Evolutionary conservation across 1,140 invertebrate species (phyloP), one percentile per base, ranked within the genome.

Genomic region (Lepidurus packardi): DNA sequence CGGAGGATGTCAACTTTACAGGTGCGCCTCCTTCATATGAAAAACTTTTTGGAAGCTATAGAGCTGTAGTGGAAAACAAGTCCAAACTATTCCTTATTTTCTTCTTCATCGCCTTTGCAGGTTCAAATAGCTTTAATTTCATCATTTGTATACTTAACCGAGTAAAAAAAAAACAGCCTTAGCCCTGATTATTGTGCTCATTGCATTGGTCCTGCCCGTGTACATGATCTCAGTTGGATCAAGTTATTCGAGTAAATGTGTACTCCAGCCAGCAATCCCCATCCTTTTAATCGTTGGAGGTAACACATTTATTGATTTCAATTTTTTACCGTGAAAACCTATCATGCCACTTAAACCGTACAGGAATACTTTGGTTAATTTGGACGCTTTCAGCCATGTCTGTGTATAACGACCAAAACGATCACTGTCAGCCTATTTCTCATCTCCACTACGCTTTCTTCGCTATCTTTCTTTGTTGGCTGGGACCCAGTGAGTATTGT

Each of bases 381-480:
- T 65, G 53, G 53, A 7, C 13, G 53, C 16, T 65, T 21, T 13
- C 53, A 16, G 4, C 21, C 1, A 8, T 21, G 21, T 0, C 16
- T 65, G 53, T 16, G 21, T 9, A n/a, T 13, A 1, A 5, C 16
- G 1, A 65, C 53, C 2, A 21, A 13, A 1, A 4, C 1, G 53
- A 65, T 0, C 16, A 65, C 16, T 65, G 53, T 65, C 53, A 65
- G 13, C 53, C 53, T 11, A 9, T 65, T 21, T 65, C 53, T n/a
- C 53, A 65, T 21, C 53, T 65, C 53, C 16, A 65, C 8, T 65
- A 65, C 21, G 5, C 53, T 13, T 65, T 65, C 53, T 65, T 65
- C 53, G 53, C 53, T 21, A 65, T 65, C 53, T 65, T 9, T n/a
- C 53, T 65, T 65, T 65, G 53, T 65, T 65, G 53, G 53, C 53